These are phyloP conservation scores for Pyrrhia umbra DNA, from an alignment of 2,888 invertebrate genomes.

Conservation along the genomic window DNA sequence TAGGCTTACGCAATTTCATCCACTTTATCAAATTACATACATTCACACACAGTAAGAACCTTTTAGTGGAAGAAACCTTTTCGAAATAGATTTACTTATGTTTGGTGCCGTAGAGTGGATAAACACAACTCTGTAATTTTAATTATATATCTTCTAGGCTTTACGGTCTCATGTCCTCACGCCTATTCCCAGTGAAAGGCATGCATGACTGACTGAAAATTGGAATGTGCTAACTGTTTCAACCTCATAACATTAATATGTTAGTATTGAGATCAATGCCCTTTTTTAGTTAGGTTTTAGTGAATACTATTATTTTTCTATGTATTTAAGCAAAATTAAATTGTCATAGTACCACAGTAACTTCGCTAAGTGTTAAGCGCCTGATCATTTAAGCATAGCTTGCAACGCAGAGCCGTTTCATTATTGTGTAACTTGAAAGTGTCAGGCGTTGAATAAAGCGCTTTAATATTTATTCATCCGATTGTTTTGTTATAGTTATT, in stretches of 20 bases:
- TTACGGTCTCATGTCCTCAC: constrained; percentile 12
- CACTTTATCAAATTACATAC: constrained; percentile 50
- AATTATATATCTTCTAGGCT: constrained; percentile 14
- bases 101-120: constrained; percentile 30
- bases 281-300: too few relatives aligned
- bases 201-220: too few relatives aligned
- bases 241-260: too few relatives aligned
- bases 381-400: constrained; percentile 51
- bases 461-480: constrained; percentile 3
- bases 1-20: constrained; percentile 28
- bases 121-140: constrained; percentile 43
- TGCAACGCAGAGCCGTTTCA: constrained; percentile 13
- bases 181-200: too few relatives aligned
- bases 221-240: too few relatives aligned
- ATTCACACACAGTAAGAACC: constrained; percentile 29
- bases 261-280: too few relatives aligned
- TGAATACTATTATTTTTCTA: too few relatives aligned
- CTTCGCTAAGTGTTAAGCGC: constrained; percentile 34
- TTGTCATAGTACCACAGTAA: not conserved
- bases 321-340: too few relatives aligned
- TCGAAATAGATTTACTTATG: constrained; percentile 20
- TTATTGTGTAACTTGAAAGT: constrained; percentile 15
- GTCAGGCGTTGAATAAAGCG: constrained; percentile 38
- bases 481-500: not conserved
- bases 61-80: constrained; percentile 26